A percentile compares a stretch with the other conserved stretches of the same genome.
Conservation (phyloP, 2,113 vertebrate species). For the Microcebus lehilahytsara region DNA sequence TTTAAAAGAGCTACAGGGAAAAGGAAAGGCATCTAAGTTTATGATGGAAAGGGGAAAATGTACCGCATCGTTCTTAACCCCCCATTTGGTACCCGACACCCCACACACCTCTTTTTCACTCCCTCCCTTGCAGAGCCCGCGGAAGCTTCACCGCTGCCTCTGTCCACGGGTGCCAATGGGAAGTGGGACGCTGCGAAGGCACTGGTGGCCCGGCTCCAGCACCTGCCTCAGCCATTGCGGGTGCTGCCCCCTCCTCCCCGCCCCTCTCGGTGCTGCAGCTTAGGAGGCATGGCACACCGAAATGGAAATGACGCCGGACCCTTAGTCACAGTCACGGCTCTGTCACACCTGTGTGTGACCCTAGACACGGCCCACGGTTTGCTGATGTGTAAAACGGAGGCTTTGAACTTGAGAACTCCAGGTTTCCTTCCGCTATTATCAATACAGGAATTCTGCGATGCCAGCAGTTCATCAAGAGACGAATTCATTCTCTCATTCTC, state of each 20-base stretch:
- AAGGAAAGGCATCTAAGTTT: constrained; percentile 70
- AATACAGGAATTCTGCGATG: neutral
- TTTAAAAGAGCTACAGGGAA: constrained; percentile 57
- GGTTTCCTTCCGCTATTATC: neutral
- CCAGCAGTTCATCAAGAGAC: neutral
- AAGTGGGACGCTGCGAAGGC: neutral
- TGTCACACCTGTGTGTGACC: neutral
- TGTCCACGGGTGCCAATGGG: neutral
- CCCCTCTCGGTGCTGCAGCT: neutral
- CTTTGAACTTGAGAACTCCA: neutral
- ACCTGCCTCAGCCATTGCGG: neutral
- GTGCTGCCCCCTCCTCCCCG: neutral
- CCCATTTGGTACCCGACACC: neutral
- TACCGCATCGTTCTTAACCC: neutral
- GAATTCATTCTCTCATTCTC: neutral
- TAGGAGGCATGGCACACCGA: neutral
- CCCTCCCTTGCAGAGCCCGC: neutral
- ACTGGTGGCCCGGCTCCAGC: neutral
- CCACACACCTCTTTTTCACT: neutral
- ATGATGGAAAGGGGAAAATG: constrained; percentile 50
- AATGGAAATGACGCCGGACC: neutral
- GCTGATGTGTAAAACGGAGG: neutral
- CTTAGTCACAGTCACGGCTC: neutral
- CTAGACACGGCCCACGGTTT: too few relatives aligned
- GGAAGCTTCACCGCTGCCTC: neutral